Evolutionary conservation across 2,113 vertebrate genomes (phyloP).

Genomic region (Heliornis fulica): DNA sequence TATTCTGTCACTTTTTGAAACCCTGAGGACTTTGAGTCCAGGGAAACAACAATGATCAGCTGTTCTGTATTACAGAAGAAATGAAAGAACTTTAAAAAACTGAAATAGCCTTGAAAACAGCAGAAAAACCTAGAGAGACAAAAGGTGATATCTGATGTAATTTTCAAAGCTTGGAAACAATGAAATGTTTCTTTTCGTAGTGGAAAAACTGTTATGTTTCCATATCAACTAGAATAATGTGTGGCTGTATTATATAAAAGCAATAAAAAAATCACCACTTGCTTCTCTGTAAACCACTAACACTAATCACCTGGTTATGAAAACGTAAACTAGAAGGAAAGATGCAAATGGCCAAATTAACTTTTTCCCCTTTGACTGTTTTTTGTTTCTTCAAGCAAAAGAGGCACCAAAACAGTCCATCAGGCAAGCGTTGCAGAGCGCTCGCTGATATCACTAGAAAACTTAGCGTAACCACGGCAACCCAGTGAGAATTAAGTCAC

Average conservation of each 20-base stretch:
- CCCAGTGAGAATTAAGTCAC: neutral
- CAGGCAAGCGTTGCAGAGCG: neutral
- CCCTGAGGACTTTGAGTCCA: neutral
- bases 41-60: neutral
- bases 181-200: neutral
- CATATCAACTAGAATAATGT: neutral
- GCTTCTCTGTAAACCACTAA: constrained; percentile 12
- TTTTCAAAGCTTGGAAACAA: constrained; percentile 25
- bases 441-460: constrained; percentile 16
- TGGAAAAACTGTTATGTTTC: constrained; percentile 24
- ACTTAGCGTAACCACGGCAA: constrained; percentile 38
- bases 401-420: neutral
- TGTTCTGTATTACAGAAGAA: neutral
- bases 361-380: neutral
- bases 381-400: neutral
- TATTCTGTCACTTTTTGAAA: neutral
- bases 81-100: neutral
- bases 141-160: neutral
- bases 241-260: neutral
- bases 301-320: neutral
- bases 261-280: constrained; percentile 5
- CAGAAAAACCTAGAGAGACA: neutral
- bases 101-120: neutral
- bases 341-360: constrained; percentile 33
- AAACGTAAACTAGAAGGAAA: constrained; percentile 7